phyloP scores from a whole-genome alignment of 2,888 invertebrate species.

The Pyrrhia umbra region DNA sequence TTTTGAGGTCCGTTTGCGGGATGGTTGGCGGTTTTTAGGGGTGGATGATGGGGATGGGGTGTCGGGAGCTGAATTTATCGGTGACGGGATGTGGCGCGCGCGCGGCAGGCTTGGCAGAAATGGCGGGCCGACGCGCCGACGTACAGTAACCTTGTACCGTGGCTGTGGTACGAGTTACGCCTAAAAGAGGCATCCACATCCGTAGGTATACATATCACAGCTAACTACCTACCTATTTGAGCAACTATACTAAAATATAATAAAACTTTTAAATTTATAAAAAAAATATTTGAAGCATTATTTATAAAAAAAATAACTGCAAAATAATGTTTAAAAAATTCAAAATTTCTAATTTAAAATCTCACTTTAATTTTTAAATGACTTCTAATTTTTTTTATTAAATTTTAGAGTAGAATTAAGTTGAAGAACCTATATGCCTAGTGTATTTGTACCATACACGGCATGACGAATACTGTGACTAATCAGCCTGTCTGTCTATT shows the following conservation, averaged over 20 bases:
- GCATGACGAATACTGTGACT: slow-evolving; percentile 14
- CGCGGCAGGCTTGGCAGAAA: slow-evolving; percentile 75
- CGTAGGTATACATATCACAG: slow-evolving; percentile 64
- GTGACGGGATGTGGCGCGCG: slow-evolving; percentile 72
- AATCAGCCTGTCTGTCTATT: background rate
- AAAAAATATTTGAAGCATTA: background rate
- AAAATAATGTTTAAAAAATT: background rate
- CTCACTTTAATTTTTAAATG: background rate
- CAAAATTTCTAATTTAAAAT: background rate
- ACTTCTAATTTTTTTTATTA: no score
- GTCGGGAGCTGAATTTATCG: slow-evolving; percentile 45
- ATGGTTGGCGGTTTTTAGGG: slow-evolving; percentile 33
- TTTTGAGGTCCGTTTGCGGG: slow-evolving; percentile 43
- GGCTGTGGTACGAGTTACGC: slow-evolving; percentile 73
- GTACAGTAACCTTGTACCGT: slow-evolving; percentile 71
- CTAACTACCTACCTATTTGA: slow-evolving; percentile 60
- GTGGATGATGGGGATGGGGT: slow-evolving; percentile 51
- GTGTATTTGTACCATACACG: background rate
- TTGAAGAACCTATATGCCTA: background rate
- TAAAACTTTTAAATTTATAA: background rate
- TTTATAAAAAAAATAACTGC: background rate
- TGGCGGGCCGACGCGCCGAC: slow-evolving; percentile 70
- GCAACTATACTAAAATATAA: slow-evolving; percentile 20
- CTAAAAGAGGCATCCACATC: slow-evolving; percentile 76
- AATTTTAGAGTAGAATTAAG: no score